Percentiles rank a stretch among this genome's conserved stretches.
These are phyloP conservation scores for Drosophila orena DNA, from an alignment of 1,140 invertebrate species.

Conservation along the genomic window DNA sequence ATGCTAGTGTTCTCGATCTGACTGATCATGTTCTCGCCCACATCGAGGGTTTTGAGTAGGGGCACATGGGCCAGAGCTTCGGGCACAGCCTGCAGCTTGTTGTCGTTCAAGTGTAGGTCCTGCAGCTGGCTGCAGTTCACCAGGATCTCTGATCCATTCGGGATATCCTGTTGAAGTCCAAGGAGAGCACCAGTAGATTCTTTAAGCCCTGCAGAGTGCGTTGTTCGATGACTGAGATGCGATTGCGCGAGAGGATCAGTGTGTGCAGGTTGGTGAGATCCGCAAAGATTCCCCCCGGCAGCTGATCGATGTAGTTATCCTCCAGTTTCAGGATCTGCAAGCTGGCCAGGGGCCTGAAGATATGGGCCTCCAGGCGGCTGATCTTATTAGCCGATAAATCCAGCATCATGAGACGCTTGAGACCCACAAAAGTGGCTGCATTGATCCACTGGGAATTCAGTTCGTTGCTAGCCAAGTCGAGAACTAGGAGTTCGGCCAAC, in stretches of 20 bases:
- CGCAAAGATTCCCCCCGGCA: constrained; percentile 93
- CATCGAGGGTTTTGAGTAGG: constrained; percentile 93
- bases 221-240: constrained; percentile 91
- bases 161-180: constrained; percentile 93
- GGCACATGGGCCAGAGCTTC: constrained; percentile 92
- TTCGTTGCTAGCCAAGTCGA: constrained; percentile 94
- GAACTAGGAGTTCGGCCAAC: constrained; percentile 91
- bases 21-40: constrained; percentile 95
- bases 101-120: constrained; percentile 95
- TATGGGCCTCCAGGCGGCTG: constrained; percentile 90
- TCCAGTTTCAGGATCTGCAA: constrained; percentile 93
- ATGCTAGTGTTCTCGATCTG: constrained; percentile 93
- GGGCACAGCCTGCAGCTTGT: constrained; percentile 93
- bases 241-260: constrained; percentile 94
- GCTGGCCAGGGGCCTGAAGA: constrained; percentile 92
- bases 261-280: constrained; percentile 93
- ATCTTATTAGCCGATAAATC: constrained; percentile 94
- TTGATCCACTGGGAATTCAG: constrained; percentile 95
- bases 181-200: constrained; percentile 90
- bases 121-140: constrained; percentile 93
- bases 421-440: constrained; percentile 92
- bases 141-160: constrained; percentile 92
- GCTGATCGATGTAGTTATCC: constrained; percentile 92
- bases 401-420: constrained; percentile 92
- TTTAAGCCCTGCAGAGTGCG: constrained; percentile 92